These are phyloP conservation scores for Mactromeris polynyma DNA, from an alignment of 2,888 invertebrate species.

Conservation along the genomic window DNA sequence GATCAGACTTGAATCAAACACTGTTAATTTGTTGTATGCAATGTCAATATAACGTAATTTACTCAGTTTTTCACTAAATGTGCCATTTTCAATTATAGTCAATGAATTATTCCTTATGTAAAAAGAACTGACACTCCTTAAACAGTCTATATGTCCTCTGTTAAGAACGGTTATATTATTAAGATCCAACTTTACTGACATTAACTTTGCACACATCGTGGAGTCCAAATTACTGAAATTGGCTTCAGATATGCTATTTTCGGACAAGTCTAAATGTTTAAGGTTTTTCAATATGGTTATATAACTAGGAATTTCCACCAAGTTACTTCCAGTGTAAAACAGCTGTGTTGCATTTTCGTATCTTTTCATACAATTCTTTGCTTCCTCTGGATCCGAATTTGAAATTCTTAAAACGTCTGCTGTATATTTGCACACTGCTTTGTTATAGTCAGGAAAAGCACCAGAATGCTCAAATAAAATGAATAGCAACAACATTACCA, in stretches of 20 bases:
- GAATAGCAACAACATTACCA: background rate
- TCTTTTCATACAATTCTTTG: conserved; percentile 23
- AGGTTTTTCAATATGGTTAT: conserved; percentile 31
- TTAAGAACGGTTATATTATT: conserved; percentile 42
- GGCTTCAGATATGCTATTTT: conserved; percentile 29
- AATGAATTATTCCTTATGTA: conserved; percentile 43
- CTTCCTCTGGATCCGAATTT: background rate
- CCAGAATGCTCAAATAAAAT: background rate
- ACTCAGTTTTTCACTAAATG: conserved; percentile 45
- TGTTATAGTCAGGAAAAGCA: background rate
- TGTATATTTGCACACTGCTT: background rate
- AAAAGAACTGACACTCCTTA: conserved; percentile 27
- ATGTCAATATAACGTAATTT: conserved; percentile 21
- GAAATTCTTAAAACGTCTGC: background rate
- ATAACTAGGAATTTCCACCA: conserved; percentile 31
- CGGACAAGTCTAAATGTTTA: conserved; percentile 34
- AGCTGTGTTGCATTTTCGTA: conserved; percentile 5
- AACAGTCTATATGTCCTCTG: conserved; percentile 47
- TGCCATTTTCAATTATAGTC: conserved; percentile 40
- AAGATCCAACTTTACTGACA: conserved; percentile 24
- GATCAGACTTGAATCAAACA: conserved; percentile 39
- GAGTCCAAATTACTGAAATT: conserved; percentile 13
- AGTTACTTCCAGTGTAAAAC: conserved; percentile 28
- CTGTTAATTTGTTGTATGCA: conserved; percentile 44
- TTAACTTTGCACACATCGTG: conserved; percentile 29